These are phyloP conservation scores for Pterocles burchelli DNA, from an alignment of 2,113 vertebrate species.

Conservation along the genomic window DNA sequence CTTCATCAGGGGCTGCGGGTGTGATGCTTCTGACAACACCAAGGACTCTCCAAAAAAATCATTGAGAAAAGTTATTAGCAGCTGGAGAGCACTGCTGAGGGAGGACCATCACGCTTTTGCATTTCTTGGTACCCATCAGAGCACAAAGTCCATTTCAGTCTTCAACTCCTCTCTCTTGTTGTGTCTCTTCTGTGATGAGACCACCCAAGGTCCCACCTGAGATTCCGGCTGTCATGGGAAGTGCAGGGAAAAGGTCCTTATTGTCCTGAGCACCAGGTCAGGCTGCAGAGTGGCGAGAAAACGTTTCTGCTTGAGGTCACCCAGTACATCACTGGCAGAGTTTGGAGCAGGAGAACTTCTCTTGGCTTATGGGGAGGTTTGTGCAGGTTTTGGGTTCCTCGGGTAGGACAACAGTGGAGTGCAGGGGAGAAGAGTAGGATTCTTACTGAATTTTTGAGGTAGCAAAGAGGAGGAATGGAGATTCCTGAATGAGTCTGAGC, in stretches of 20 bases:
- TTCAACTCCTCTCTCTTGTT: background rate
- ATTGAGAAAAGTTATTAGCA: background rate
- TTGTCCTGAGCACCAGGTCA: background rate
- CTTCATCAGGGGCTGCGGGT: background rate
- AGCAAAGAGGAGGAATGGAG: background rate
- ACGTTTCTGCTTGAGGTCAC: background rate
- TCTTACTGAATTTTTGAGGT: background rate
- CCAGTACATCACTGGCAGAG: fast-evolving
- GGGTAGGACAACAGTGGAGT: background rate
- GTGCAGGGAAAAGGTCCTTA: background rate
- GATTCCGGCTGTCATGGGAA: background rate
- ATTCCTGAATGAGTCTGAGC: background rate
- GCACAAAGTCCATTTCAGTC: background rate
- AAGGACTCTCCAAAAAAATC: background rate
- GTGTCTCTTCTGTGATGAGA: background rate
- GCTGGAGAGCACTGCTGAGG: background rate
- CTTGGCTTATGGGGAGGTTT: background rate
- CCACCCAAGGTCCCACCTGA: background rate
- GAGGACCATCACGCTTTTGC: fast-evolving
- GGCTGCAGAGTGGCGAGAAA: background rate
- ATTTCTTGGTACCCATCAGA: background rate
- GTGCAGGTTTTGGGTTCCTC: background rate
- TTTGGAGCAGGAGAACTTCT: background rate
- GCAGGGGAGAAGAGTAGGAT: background rate
- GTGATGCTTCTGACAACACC: background rate